These are phyloP conservation scores for Xiphorhynchus elegans DNA, from an alignment of 2,113 vertebrate genomes.

Conservation along the genomic window DNA sequence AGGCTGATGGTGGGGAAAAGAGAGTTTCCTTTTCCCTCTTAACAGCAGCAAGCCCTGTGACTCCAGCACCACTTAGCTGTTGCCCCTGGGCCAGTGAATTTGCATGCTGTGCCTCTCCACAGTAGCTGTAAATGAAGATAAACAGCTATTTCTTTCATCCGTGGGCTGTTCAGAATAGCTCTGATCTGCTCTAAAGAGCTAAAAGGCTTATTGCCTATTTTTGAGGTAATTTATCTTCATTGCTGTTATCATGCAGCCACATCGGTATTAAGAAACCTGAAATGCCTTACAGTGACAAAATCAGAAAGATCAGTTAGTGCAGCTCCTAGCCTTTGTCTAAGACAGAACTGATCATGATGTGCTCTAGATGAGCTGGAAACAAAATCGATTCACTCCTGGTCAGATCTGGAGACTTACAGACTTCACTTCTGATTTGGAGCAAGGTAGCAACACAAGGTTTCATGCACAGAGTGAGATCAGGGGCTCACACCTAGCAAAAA, in stretches of 20 bases:
- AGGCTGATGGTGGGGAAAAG: neutral
- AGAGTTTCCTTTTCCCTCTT: neutral
- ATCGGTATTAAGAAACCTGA: neutral
- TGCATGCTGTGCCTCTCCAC: constrained; percentile 4
- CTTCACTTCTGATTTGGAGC: neutral
- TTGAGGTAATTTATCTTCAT: constrained; percentile 58
- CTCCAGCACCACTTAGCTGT: neutral
- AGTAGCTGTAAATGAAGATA: constrained; percentile 49
- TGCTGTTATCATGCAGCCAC: constrained; percentile 25
- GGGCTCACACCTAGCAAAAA: neutral
- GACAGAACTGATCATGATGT: neutral
- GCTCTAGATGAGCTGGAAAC: neutral
- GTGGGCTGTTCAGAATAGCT: constrained; percentile 35
- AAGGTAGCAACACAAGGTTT: neutral
- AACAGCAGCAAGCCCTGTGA: neutral
- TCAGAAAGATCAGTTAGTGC: neutral
- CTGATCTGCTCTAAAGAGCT: constrained; percentile 46
- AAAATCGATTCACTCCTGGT: neutral
- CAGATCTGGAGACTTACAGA: neutral
- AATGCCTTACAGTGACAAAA: constrained; percentile 31
- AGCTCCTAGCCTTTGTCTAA: neutral
- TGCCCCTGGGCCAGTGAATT: constrained; percentile 12
- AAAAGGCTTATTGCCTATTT: constrained; percentile 50
- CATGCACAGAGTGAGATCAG: accelerated
- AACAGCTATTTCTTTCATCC: neutral